Evolutionary conservation across 2,113 vertebrate species (phyloP).

Genomic region (Pandion haliaetus): DNA sequence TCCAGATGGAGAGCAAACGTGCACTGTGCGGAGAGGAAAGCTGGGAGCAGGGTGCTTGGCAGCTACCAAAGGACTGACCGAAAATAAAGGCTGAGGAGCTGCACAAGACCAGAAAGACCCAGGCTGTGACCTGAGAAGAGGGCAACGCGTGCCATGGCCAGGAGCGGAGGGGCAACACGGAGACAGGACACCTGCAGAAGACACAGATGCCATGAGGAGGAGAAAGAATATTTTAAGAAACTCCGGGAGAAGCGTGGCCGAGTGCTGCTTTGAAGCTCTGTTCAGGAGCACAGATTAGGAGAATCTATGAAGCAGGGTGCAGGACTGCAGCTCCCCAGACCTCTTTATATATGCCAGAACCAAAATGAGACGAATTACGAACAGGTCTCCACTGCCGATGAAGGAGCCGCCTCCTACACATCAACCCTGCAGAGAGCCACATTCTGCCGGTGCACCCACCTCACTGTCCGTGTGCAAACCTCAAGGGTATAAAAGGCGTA

Average conservation of each 20-base stretch:
- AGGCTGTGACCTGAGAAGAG: not conserved
- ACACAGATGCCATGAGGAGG: rapidly evolving
- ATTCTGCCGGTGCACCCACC: rapidly evolving
- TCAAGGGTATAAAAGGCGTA: not conserved
- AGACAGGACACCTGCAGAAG: not conserved
- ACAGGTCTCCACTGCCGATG: not conserved
- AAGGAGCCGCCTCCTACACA: not conserved
- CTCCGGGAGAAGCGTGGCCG: not conserved
- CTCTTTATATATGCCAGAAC: not conserved
- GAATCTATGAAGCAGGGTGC: not conserved
- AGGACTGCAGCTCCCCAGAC: not conserved
- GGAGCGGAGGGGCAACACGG: not conserved
- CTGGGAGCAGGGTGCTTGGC: not conserved
- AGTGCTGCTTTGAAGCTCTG: not conserved
- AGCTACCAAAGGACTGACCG: not conserved
- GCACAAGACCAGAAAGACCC: not conserved
- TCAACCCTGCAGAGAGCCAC: not conserved
- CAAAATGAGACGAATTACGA: not conserved
- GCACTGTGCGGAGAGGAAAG: not conserved
- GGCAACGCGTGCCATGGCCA: rapidly evolving
- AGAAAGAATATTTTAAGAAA: not conserved
- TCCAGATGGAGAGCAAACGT: not conserved
- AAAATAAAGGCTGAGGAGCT: not conserved
- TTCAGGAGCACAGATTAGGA: not conserved
- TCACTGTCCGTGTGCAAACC: rapidly evolving